phyloP scores from a whole-genome alignment of 2,797 vertebrate species.

The Etheostoma nigrum region DNA sequence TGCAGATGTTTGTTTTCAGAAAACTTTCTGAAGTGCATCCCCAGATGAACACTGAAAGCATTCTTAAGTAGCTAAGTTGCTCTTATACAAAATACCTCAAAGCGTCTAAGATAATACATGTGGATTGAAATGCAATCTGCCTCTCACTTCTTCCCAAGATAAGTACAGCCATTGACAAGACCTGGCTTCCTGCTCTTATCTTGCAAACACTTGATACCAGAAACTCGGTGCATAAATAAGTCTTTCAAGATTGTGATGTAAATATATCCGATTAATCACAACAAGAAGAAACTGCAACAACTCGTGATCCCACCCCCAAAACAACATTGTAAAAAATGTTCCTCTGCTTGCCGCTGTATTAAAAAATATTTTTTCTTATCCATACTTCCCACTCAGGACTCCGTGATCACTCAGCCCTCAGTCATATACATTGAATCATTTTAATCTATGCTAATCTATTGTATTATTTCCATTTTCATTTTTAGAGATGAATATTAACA shows the following conservation, averaged over 20 bases:
- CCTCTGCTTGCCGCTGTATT: constrained; percentile 74
- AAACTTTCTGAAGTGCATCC: constrained; percentile 86
- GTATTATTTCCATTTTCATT: constrained; percentile 92
- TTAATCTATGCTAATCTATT: constrained; percentile 92
- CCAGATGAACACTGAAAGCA: constrained; percentile 87
- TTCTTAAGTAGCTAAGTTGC: constrained; percentile 86
- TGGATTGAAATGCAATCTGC: constrained; percentile 89
- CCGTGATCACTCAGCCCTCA: constrained; percentile 69
- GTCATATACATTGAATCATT: constrained; percentile 40
- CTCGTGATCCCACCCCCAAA: constrained; percentile 67
- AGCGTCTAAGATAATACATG: constrained; percentile 88
- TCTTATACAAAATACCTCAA: constrained; percentile 88
- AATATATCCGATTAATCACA: constrained; percentile 87
- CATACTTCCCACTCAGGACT: constrained; percentile 44
- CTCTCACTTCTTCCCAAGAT: constrained; percentile 86
- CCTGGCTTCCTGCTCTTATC: constrained; percentile 88
- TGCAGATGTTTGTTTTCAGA: constrained; percentile 87
- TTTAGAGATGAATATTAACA: constrained; percentile 90
- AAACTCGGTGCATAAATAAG: constrained; percentile 85
- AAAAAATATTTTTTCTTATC: constrained; percentile 71
- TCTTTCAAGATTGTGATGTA: constrained; percentile 87
- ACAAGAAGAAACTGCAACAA: constrained; percentile 82
- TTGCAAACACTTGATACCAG: constrained; percentile 84
- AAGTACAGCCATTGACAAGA: constrained; percentile 88
- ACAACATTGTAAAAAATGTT: constrained; percentile 80